phyloP scores from a whole-genome alignment of 2,888 invertebrate genomes.

The Erebia epiphron region DNA sequence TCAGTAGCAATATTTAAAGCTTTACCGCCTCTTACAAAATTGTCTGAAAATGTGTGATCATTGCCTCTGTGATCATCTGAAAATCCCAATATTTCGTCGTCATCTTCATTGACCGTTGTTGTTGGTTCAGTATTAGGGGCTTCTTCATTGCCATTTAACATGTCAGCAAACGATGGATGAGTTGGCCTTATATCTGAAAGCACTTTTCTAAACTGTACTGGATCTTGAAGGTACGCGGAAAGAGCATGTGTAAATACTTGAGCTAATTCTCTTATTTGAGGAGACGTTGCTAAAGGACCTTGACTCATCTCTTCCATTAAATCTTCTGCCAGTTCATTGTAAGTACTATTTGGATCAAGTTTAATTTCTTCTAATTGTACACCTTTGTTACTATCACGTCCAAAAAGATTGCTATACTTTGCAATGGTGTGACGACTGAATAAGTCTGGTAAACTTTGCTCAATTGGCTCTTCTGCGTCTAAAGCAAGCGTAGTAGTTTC shows the following conservation, averaged over 20 bases:
- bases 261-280: slow-evolving; percentile 90
- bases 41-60: slow-evolving; percentile 44
- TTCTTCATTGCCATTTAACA: slow-evolving; percentile 65
- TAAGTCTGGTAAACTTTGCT: slow-evolving; percentile 82
- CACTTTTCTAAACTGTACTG: slow-evolving; percentile 90
- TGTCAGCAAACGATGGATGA: slow-evolving; percentile 84
- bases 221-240: slow-evolving; percentile 91
- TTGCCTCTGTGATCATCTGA: slow-evolving; percentile 84
- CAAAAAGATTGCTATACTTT: slow-evolving; percentile 81
- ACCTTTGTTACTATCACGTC: slow-evolving; percentile 58
- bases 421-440: slow-evolving; percentile 87
- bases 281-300: slow-evolving; percentile 82
- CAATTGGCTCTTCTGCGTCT: slow-evolving; percentile 68
- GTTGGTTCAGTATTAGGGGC: slow-evolving; percentile 80
- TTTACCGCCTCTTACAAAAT: slow-evolving; percentile 69
- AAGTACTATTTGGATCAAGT: slow-evolving; percentile 69
- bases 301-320: slow-evolving; percentile 85
- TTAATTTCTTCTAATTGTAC: slow-evolving; percentile 70
- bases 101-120: slow-evolving; percentile 85
- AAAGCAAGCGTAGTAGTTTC: slow-evolving; percentile 61
- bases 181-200: slow-evolving; percentile 91
- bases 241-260: slow-evolving; percentile 93
- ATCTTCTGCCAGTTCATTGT: slow-evolving; percentile 78
- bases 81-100: slow-evolving; percentile 90
- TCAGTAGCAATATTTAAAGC: slow-evolving; percentile 62